Evolutionary conservation across 2,797 vertebrate species (phyloP).

Genomic region (Gallinago stenura): DNA sequence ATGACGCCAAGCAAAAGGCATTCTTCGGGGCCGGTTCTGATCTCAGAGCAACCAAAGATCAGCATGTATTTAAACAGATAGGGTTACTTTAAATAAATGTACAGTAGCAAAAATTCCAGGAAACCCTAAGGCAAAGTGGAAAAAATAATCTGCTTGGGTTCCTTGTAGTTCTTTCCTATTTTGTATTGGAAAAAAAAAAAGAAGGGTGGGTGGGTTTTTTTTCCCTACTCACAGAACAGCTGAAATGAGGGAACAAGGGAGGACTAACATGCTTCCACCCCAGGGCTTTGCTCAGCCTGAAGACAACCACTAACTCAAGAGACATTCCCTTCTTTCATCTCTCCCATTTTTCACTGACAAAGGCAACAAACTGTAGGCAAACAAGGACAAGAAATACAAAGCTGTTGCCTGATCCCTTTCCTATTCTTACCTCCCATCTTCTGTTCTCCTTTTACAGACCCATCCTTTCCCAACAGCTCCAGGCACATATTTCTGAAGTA

Average conservation of each 20-base stretch:
- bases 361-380: background rate
- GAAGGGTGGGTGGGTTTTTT: background rate
- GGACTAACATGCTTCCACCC: background rate
- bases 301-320: constrained; percentile 19
- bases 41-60: constrained; percentile 70
- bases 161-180: constrained; percentile 54
- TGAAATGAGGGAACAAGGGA: constrained; percentile 12
- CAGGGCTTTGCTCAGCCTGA: background rate
- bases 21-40: constrained; percentile 37
- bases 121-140: constrained; percentile 67
- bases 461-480: background rate
- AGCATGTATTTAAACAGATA: constrained; percentile 72
- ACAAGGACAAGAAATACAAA: background rate
- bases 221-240: background rate
- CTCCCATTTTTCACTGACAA: constrained; percentile 43
- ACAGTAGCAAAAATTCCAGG: constrained; percentile 73
- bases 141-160: constrained; percentile 51
- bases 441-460: background rate
- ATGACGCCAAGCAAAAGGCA: constrained; percentile 47
- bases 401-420: background rate
- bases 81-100: constrained; percentile 74
- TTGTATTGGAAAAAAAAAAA: background rate
- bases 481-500: constrained; percentile 11
- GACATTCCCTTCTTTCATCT: constrained; percentile 38
- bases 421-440: background rate